Evolutionary conservation across 92 coral and sea anemone genomes (phyloP), one percentile per base, ranked within the genome.

Genomic region (Palythoa heliodiscus): DNA sequence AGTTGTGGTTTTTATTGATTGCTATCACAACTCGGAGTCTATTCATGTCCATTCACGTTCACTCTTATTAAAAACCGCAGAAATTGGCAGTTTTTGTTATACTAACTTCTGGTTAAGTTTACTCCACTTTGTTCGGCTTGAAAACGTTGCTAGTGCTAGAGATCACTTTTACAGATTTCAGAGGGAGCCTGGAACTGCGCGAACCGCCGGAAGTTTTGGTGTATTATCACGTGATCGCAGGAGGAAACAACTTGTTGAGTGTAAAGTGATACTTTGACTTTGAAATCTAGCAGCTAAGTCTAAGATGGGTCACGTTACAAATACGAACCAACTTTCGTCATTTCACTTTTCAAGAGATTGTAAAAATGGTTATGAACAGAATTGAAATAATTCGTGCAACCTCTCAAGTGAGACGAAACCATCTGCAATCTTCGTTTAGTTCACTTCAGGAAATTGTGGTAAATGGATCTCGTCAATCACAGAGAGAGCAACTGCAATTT

Each of bases 381-480:
- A 17, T 24, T 53, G n/a, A 76, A 76, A 20, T 73, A 16, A 17
- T 47, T 73, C 19, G 77, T 73, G 77, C 4, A 47, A 38, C 38
- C 60, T 50, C 8, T 23, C 60, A n/a, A 50, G 39, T n/a, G 69
- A 63, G 69, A 63, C 69, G 69, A 69, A 69, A 43, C 17, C n/a
- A 37, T 69, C 43, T 75, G 63, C 47, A 52, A 50, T 14, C 48
- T 54, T 29, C 13, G 39, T 4, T 3, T 16, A 12, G 23, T 76
- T 54, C n/a, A n/a, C n/a, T 40, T 3, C 48, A 25, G 81, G 58
- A 35, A 17, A 24, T 53, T 16, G 14, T 23, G 24, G 53, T 25
- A 50, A 76, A 80, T 80, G 84, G 84, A 67, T 40, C 84, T 64
- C 55, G 75, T 73, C 75, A 80, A 67, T 80, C 54, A 66, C 20